Evolutionary conservation across 2,888 invertebrate species (phyloP), one percentile per base, ranked within the genome.

Genomic region (Chrysopilus asiliformis): DNA sequence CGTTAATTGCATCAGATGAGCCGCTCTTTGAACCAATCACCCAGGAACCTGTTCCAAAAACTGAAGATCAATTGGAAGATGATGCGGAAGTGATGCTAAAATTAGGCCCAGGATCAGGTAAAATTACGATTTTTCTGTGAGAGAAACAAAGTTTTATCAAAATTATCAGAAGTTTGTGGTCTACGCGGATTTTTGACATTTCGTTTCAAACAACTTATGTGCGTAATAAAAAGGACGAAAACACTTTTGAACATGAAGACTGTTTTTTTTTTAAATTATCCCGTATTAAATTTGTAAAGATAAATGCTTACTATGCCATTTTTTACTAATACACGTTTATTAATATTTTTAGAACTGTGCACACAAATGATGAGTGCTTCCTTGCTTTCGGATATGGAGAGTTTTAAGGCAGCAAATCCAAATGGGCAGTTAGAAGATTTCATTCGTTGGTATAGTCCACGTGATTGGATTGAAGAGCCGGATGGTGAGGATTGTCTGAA

Each of bases 331-430:
- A n/a, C n/a, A n/a, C n/a, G n/a, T n/a, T 26, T 26, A 26, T 26
- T 26, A 10, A 8, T 26, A 12, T n/a, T 26, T 26, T n/a, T 9
- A 8, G 82, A 86, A 55, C 70, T 90, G 44, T 72, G 93, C 38
- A 89, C 94, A 1, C 76, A 84, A 55, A 82, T 97, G 72, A 95
- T 97, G 84, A 84, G 91, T 57, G 90, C 93, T 0, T 87, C 91
- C 1, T 68, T 98, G 10, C 69, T 87, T 2, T 94, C 95, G 1
- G 98, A 98, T 54, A 95, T 97, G 94, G 91, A 95, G 59, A 86
- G 95, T 1, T 98, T 98, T 60, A 98, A 97, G 68, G 93, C 97
- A 2, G 97, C 97, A 4, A 98, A 98, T 68, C 95, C 95, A 1
- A 84, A 82, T 4, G 79, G 83, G 7, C 70, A 76, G 37, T 66